Base-by-base conservation (phyloP, 1,140 invertebrate species). In the Atopsyche davidsoni region DNA sequence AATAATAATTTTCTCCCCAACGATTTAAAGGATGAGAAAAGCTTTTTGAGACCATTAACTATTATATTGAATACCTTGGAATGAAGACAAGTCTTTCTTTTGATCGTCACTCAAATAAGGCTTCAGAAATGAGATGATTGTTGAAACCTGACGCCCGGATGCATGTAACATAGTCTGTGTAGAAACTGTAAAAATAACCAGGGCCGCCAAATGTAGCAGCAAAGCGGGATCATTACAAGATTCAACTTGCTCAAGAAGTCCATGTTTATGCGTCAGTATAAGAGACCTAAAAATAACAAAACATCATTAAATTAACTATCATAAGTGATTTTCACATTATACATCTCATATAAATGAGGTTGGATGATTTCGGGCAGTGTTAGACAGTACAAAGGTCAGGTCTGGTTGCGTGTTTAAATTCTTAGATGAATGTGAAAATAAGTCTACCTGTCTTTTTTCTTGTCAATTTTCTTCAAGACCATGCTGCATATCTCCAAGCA, bases 141-240 rank as follows among this genome's bases (percentile, higher is more conserved):
- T 74, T 0, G 90, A 84, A 2, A 97, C 88, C 70, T 92, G 91
- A 66, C 89, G 83, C 0, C 93, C 93, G 18, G 92, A 94, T 9
- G 89, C 89, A 64, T 96, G 89, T 11, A 98, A 59, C 69, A 93
- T 88, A 58, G 70, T 80, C 60, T 90, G 82, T 10, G 86, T 90
- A 0, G 83, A 72, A 7, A 80, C 77, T 16, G 88, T 89, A 60
- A 95, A 95, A 16, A 96, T 75, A 19, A 94, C 73, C 34, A 93
- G 76, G 4, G 78, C 79, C 1, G 82, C 79, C 31, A 96, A 68
- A 67, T 96, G 92, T 11, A 98, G 66, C n/a, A 82, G 76, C 24
- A 94, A 67, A 0, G 92, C 89, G 21, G 89, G 79, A 64, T 96
- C 92, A 24, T 79, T 69, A 35, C 79, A 82, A 36, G 68, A 65